Base-by-base conservation (phyloP, 2,888 invertebrate genomes). In the Endotricha flammealis region DNA sequence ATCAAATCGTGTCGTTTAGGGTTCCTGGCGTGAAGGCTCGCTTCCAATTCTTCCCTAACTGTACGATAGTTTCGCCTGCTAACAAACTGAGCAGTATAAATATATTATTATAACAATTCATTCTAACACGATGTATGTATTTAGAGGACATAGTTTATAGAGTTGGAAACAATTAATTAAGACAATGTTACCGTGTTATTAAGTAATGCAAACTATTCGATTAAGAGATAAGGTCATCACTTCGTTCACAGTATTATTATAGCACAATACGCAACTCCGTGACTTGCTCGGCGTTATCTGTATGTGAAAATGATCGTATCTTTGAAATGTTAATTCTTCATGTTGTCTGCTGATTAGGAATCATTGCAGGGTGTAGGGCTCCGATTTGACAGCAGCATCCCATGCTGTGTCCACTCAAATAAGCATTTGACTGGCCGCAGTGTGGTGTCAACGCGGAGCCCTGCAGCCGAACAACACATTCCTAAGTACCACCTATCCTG, bases 101-200 rank as follows among this genome's bases (percentile, higher is more conserved):
- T 82, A 71, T 82, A 80, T 76, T 71, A 83, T 77, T 77, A 64
- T 49, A 64, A 69, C 81, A 80, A 83, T 86, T 85, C 79, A 85
- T 86, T 83, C 79, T 72, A 74, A 56, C 65, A 66, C 58, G 49
- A 50, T 55, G 61, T 62, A 64, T 74, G 56, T 75, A 60, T 64
- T 64, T 76, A 74, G 72, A 60, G 57, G 53, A 61, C 10, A 73
- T 83, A 83, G 81, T 64, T 65, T 71, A 63, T 81, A 79, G 75
- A 66, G 61, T 69, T 47, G 64, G 61, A 67, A 65, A 68, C 53
- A 62, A 65, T 64, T 69, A 64, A 58, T 63, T 68, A 71, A 73
- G 66, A 63, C 36, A 44, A 53, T 63, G 61, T 74, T 74, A 73
- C 68, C 63, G 62, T 55, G 60, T 63, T 60, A 55, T 51, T 69